phyloP scores from a whole-genome alignment of 2,888 invertebrate genomes.

The Dicycla oo region DNA sequence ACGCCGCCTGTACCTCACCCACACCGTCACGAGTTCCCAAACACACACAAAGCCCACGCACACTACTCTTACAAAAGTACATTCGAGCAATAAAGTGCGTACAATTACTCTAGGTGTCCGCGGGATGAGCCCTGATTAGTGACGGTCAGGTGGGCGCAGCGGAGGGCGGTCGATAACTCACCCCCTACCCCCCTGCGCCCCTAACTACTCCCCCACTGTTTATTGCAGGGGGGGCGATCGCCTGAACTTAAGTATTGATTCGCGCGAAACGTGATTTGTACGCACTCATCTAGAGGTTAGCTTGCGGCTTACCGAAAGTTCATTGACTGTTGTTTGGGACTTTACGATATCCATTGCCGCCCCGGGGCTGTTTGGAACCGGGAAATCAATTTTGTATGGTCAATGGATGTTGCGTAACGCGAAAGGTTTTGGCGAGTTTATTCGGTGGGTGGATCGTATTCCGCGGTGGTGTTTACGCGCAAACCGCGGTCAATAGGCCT shows the following conservation, averaged over 20 bases:
- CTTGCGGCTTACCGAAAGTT: constrained; percentile 79
- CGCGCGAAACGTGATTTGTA: constrained; percentile 91
- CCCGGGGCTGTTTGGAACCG: constrained; percentile 15
- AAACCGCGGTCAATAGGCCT: constrained; percentile 87
- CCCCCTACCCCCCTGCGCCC: constrained; percentile 76
- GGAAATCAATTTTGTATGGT: constrained; percentile 13
- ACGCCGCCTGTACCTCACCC: constrained; percentile 65
- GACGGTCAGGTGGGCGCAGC: constrained; percentile 88
- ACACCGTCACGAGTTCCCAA: constrained; percentile 55
- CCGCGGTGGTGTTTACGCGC: constrained; percentile 85
- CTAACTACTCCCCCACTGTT: constrained; percentile 85
- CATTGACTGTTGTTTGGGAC: constrained; percentile 70
- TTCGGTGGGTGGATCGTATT: constrained; percentile 66
- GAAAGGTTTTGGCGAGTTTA: constrained; percentile 55
- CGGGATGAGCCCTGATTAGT: constrained; percentile 90
- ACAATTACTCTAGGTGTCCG: constrained; percentile 89
- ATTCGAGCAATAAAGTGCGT: constrained; percentile 80
- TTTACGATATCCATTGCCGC: constrained; percentile 70
- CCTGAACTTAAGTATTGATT: constrained; percentile 91
- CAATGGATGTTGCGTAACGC: constrained; percentile 65
- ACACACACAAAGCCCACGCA: constrained; percentile 58
- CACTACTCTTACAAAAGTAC: constrained; percentile 69
- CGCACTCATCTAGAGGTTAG: constrained; percentile 89
- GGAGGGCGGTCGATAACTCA: constrained; percentile 81
- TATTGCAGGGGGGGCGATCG: constrained; percentile 89